These are phyloP conservation scores for Ips nitidus DNA, from an alignment of 1,140 invertebrate genomes.

Conservation along the genomic window DNA sequence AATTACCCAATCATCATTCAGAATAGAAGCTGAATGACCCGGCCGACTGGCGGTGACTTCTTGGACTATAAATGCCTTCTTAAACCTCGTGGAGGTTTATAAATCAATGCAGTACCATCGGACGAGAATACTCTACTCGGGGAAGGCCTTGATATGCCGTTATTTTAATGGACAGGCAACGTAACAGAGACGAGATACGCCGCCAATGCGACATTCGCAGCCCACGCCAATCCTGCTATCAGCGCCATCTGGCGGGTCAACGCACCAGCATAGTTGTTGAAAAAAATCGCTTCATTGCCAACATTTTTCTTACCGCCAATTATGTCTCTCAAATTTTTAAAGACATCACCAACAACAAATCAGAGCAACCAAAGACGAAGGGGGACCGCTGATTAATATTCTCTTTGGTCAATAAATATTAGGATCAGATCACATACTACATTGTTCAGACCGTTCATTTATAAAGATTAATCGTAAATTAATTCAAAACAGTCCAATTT, in stretches of 20 bases:
- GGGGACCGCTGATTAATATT: no score
- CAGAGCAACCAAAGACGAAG: no score
- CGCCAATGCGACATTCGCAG: conserved; percentile 26
- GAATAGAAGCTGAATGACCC: conserved; percentile 8
- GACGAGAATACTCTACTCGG: conserved; percentile 5
- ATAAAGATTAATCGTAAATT: no score
- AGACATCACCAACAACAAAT: no score
- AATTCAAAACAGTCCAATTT: no score
- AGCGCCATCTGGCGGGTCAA: conserved; percentile 36
- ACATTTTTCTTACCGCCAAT: no score
- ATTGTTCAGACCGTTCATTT: no score
- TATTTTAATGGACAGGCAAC: conserved; percentile 32
- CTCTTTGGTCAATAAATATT: no score
- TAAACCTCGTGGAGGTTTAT: conserved; percentile 16
- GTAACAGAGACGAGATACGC: conserved; percentile 24
- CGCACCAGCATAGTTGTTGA: conserved; percentile 1
- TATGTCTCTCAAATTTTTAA: no score
- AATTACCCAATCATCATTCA: neutral
- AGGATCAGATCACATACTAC: no score
- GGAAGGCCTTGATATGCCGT: conserved; percentile 26
- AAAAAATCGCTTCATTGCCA: no score
- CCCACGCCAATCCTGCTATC: conserved; percentile 31
- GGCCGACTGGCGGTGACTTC: conserved; percentile 8
- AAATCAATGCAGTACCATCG: conserved; percentile 18
- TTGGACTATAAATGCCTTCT: conserved; percentile 26